Evolutionary conservation across 92 coral and sea anemone genomes (phyloP).

Genomic region (Virgularia gustaviana): DNA sequence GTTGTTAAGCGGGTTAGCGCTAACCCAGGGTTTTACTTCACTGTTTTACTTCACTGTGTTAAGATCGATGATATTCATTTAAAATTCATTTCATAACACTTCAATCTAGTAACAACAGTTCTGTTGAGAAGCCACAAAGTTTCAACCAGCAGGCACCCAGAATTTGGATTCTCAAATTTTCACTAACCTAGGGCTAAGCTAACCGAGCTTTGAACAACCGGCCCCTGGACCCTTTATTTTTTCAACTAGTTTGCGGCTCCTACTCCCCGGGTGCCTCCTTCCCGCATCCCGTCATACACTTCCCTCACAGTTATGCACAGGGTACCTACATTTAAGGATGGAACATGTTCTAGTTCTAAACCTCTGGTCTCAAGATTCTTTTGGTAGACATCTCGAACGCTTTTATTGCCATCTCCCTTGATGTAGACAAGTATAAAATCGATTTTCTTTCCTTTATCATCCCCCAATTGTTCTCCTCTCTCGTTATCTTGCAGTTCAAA

Average conservation of each 20-base stretch:
- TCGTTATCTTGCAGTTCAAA: not conserved
- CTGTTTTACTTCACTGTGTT: too few relatives aligned
- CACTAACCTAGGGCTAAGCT: too few relatives aligned
- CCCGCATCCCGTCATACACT: not conserved
- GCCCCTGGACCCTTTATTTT: too few relatives aligned
- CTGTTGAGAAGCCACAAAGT: too few relatives aligned
- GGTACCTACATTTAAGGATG: not conserved
- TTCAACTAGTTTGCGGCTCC: not conserved
- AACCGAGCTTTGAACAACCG: too few relatives aligned
- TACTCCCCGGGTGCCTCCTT: not conserved
- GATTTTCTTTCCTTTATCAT: constrained; percentile 60
- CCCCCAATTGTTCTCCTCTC: not conserved
- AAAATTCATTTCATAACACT: too few relatives aligned
- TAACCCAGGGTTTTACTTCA: too few relatives aligned
- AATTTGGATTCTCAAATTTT: too few relatives aligned
- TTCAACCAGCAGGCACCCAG: too few relatives aligned
- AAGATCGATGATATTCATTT: too few relatives aligned
- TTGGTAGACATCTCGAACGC: constrained; percentile 64
- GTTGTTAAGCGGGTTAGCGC: too few relatives aligned
- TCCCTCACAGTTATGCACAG: not conserved
- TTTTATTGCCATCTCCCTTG: constrained; percentile 55
- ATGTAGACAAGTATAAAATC: constrained; percentile 73
- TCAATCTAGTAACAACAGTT: too few relatives aligned
- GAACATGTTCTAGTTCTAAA: constrained; percentile 52
- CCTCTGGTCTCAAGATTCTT: constrained; percentile 49